phyloP scores from a whole-genome alignment of 2,113 vertebrate species.

The Amia ocellicauda region DNA sequence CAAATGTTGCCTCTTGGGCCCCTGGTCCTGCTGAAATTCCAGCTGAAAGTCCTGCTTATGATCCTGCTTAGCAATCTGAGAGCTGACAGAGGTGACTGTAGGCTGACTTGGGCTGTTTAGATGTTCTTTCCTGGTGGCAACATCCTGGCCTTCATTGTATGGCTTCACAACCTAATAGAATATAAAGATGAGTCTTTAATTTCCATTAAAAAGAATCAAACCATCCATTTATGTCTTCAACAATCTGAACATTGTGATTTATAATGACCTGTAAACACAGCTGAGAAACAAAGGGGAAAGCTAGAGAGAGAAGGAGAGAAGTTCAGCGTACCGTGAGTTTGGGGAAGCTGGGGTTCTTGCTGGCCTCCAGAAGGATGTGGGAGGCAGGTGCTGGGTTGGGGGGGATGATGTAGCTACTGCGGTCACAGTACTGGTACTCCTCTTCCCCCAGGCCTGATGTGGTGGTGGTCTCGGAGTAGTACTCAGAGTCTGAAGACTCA shows the following conservation, averaged over 20 bases:
- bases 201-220: too few relatives aligned
- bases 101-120: constrained; percentile 53
- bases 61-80: constrained; percentile 61
- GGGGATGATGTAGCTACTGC: constrained; percentile 53
- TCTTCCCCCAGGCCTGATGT: constrained; percentile 68
- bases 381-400: constrained; percentile 50
- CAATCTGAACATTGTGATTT: too few relatives aligned
- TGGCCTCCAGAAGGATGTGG: constrained; percentile 76
- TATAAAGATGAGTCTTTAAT: background rate
- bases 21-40: constrained; percentile 36
- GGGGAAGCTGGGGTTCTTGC: constrained; percentile 77
- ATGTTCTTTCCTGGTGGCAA: constrained; percentile 44
- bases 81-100: constrained; percentile 50
- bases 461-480: constrained; percentile 71
- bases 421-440: constrained; percentile 60
- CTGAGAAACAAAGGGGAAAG: background rate
- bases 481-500: constrained; percentile 71
- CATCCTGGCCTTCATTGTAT: constrained; percentile 61
- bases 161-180: constrained; percentile 74
- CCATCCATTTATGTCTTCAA: too few relatives aligned
- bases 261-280: background rate
- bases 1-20: constrained; percentile 50
- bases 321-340: constrained; percentile 65
- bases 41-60: constrained; percentile 53
- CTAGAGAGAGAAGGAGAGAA: background rate